Conservation (phyloP, 2,888 invertebrate species). For the Temnothorax unifasciatus region DNA sequence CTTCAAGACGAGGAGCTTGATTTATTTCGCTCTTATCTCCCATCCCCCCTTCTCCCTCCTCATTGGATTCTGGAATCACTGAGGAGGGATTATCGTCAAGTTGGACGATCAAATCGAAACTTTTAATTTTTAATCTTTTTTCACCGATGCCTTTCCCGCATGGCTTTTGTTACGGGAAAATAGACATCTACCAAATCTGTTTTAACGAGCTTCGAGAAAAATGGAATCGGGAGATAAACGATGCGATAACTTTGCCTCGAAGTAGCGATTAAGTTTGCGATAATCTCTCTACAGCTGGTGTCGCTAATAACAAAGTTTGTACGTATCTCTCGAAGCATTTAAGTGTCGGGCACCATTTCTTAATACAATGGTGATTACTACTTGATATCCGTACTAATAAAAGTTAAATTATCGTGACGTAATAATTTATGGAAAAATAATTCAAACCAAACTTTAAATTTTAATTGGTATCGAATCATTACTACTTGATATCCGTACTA, state of each 20-base stretch:
- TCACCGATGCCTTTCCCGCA: neutral
- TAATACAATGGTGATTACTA: constrained; percentile 28
- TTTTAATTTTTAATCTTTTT: constrained; percentile 56
- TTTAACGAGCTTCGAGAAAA: constrained; percentile 44
- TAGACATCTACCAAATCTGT: constrained; percentile 46
- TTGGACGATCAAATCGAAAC: constrained; percentile 52
- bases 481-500: no score
- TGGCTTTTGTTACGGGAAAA: constrained; percentile 20
- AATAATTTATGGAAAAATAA: neutral
- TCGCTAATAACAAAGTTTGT: constrained; percentile 52
- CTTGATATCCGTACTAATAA: constrained; percentile 5
- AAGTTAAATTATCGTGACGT: neutral
- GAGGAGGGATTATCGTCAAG: constrained; percentile 50
- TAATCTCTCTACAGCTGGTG: constrained; percentile 48
- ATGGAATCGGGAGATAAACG: constrained; percentile 54
- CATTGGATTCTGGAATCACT: constrained; percentile 61
- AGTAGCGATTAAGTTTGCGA: constrained; percentile 50
- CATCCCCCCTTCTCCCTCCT: neutral
- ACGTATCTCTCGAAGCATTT: constrained; percentile 20
- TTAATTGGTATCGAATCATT: no score
- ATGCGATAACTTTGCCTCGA: constrained; percentile 40
- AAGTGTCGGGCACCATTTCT: constrained; percentile 18
- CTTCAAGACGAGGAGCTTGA: constrained; percentile 55
- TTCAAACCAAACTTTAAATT: neutral
- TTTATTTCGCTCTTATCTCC: constrained; percentile 60